phyloP scores from a whole-genome alignment of 53 echinoderm and acorn worm genomes.

The Paracentrotus lividus region DNA sequence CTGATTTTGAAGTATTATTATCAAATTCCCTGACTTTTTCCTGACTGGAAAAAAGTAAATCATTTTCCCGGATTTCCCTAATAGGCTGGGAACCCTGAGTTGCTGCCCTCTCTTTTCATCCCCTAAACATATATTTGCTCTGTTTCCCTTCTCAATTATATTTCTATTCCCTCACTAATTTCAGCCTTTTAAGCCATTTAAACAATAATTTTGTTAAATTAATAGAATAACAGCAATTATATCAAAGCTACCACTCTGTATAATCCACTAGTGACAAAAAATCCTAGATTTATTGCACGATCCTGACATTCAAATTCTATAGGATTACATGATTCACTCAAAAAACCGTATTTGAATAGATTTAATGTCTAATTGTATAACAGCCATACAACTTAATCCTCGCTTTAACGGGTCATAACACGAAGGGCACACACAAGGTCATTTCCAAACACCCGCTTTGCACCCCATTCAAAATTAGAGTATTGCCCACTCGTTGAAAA shows the following conservation, averaged over 20 bases:
- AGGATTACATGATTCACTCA: background rate
- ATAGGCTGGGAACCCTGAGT: too few species aligned
- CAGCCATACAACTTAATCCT: background rate
- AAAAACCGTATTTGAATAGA: background rate
- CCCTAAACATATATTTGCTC: too few species aligned
- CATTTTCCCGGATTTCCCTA: too few species aligned
- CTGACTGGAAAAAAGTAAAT: too few species aligned
- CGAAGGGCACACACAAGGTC: background rate
- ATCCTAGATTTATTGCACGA: background rate
- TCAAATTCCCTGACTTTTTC: too few species aligned
- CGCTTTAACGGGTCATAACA: background rate
- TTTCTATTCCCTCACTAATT: too few species aligned
- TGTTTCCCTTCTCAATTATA: too few species aligned
- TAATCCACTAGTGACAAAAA: background rate
- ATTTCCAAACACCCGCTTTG: background rate
- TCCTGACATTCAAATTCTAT: background rate
- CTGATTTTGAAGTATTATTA: too few species aligned
- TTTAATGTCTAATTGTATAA: background rate
- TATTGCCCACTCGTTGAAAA: constrained; percentile 1
- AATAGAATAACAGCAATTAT: too few species aligned
- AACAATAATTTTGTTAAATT: too few species aligned
- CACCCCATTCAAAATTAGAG: background rate
- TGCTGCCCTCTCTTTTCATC: too few species aligned
- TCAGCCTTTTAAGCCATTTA: too few species aligned
- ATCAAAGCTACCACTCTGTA: background rate